These are phyloP conservation scores for Heliconius ismenius DNA, from an alignment of 2,888 invertebrate genomes.

Conservation along the genomic window DNA sequence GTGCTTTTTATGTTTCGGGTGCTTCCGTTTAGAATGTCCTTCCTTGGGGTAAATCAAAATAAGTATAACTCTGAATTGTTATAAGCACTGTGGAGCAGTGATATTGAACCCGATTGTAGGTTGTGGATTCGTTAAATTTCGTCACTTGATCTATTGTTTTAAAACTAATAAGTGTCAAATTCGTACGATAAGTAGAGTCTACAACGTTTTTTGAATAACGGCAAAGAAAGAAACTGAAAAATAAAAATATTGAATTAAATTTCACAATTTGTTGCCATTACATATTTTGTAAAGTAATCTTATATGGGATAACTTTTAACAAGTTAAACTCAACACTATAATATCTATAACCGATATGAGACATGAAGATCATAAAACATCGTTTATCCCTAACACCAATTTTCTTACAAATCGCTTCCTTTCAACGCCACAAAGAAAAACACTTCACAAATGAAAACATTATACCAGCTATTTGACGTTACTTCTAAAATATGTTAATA, in stretches of 20 bases:
- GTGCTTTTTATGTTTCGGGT: slow-evolving; percentile 39
- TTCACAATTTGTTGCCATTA: too few species aligned
- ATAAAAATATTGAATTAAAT: too few species aligned
- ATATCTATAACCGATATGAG: not conserved
- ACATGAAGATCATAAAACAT: not conserved
- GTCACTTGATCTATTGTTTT: too few species aligned
- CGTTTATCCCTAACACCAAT: not conserved
- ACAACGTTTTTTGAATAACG: too few species aligned
- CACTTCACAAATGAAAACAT: slow-evolving; percentile 33
- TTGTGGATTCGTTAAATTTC: too few species aligned
- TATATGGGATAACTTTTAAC: not conserved
- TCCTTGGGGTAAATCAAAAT: slow-evolving; percentile 35
- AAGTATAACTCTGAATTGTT: not conserved
- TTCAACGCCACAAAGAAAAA: slow-evolving; percentile 12
- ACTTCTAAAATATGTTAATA: slow-evolving; percentile 57
- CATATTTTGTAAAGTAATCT: too few species aligned
- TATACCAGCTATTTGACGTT: slow-evolving; percentile 29
- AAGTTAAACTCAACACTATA: not conserved
- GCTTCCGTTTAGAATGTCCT: slow-evolving; percentile 38
- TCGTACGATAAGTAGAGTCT: too few species aligned
- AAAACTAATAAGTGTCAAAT: too few species aligned
- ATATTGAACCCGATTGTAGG: too few species aligned
- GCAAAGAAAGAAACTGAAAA: too few species aligned
- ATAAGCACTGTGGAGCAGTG: too few species aligned
- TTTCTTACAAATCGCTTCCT: slow-evolving; percentile 3